Percentiles rank a stretch among this genome's conserved stretches.
These are phyloP conservation scores for Leuciscus idus DNA, from an alignment of 2,113 vertebrate genomes.

Conservation along the genomic window DNA sequence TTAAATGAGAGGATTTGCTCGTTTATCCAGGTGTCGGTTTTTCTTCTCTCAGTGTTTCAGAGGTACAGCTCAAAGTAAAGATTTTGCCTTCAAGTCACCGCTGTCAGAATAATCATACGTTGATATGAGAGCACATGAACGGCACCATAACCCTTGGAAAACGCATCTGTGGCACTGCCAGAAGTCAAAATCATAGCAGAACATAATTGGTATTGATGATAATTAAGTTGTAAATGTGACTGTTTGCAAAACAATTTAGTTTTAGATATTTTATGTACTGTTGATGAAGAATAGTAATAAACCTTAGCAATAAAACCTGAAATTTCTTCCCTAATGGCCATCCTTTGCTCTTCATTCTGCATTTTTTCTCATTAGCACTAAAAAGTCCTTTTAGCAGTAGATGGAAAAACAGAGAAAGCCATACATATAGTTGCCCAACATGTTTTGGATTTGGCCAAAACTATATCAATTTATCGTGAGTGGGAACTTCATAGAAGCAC, in stretches of 20 bases:
- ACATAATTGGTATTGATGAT: neutral
- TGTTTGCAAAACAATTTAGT: neutral
- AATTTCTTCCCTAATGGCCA: neutral
- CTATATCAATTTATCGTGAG: neutral
- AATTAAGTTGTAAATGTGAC: neutral
- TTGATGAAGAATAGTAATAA: neutral
- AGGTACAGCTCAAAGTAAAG: neutral
- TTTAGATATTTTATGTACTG: neutral
- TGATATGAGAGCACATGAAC: neutral
- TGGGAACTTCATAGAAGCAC: neutral
- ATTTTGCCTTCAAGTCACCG: neutral
- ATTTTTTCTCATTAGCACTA: neutral
- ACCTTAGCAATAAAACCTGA: neutral
- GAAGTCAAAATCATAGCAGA: neutral
- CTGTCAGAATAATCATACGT: neutral
- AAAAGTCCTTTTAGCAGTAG: neutral
- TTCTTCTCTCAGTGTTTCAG: neutral
- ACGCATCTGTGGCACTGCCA: neutral
- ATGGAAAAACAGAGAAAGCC: neutral
- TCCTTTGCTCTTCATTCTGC: neutral
- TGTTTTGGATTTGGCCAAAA: neutral
- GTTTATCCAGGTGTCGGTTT: neutral
- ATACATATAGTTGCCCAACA: neutral
- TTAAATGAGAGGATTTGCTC: conserved; percentile 1
- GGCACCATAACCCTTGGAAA: neutral